Base-by-base conservation (phyloP, 2,797 vertebrate species). In the Tenualosa ilisha region DNA sequence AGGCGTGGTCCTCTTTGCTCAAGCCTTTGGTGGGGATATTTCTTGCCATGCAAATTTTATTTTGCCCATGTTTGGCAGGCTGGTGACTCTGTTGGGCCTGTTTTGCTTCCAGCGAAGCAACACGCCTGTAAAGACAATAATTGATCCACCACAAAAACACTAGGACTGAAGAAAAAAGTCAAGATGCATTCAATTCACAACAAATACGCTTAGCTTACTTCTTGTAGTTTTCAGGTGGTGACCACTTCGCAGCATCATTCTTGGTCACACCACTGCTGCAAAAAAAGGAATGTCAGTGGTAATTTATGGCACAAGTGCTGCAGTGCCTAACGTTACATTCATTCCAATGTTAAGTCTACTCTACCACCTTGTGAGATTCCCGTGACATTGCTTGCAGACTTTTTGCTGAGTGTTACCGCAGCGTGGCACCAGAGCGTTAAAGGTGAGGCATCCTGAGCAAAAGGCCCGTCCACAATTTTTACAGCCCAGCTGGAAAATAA, bases 161-260 rank as follows among this genome's bases (percentile, higher is more conserved):
- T 43, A 13, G 8, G 37, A 59, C 4, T 43, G 37, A 20, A 12
- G 53, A 11, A 50, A 20, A 17, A 15, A 46, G 81, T 61, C 26
- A n/a, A 26, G 13, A 83, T 22, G 31, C 31, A 75, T 0, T 13
- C 65, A 79, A 6, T 0, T 81, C 12, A 13, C 50, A 63, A 81
- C 6, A 82, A 26, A 11, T 49, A 49, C 46, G 7, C 7, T 4
- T 49, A 49, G 50, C 97, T 96, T 89, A 99, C 98, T 97, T 99
- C 92, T 98, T 99, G 91, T 98, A 99, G 94, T 99, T 99, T 95
- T 98, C 97, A 89, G 98, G 98, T 51, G 98, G 98, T n/a, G 98
- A 99, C 98, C 98, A 98, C 93, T 94, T 97, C 85, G 95, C 96
- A 86, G 94, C 88, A 91, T 54, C 94, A 87, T 91, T 95, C 87